These are phyloP conservation scores for Tyto alba DNA, from an alignment of 2,113 vertebrate species.

Conservation along the genomic window DNA sequence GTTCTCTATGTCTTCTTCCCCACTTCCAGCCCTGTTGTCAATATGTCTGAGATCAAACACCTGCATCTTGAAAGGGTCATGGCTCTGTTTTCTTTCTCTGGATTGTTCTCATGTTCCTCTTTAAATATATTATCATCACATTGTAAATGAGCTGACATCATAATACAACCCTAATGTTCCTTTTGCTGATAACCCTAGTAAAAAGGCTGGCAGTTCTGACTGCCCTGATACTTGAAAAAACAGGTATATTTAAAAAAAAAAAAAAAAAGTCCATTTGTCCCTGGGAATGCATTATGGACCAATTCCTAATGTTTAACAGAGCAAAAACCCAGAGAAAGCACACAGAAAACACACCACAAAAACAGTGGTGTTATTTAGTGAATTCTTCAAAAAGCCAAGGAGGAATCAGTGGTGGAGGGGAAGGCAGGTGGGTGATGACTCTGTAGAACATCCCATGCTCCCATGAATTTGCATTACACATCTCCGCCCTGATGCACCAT, in stretches of 20 bases:
- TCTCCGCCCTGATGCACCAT: fast-evolving
- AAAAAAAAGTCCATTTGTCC: neutral
- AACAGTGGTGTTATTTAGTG: neutral
- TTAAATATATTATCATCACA: neutral
- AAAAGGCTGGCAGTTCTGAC: fast-evolving
- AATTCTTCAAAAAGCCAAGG: neutral
- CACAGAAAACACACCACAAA: neutral
- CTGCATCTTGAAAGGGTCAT: neutral
- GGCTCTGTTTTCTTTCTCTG: neutral
- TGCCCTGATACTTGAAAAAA: neutral
- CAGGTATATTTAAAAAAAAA: too few relatives aligned
- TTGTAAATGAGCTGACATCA: neutral
- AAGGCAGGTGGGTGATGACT: neutral
- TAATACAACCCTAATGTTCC: neutral
- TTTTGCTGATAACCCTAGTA: neutral
- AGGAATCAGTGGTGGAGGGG: neutral
- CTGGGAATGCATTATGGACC: neutral
- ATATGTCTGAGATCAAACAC: neutral
- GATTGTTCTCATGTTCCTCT: neutral
- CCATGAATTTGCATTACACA: neutral
- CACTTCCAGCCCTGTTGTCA: neutral
- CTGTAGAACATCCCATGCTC: fast-evolving
- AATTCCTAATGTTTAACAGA: neutral
- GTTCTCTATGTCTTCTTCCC: neutral
- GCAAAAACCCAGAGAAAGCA: neutral